Conservation (phyloP, 2,113 vertebrate genomes). For the Hippocampus abdominalis region DNA sequence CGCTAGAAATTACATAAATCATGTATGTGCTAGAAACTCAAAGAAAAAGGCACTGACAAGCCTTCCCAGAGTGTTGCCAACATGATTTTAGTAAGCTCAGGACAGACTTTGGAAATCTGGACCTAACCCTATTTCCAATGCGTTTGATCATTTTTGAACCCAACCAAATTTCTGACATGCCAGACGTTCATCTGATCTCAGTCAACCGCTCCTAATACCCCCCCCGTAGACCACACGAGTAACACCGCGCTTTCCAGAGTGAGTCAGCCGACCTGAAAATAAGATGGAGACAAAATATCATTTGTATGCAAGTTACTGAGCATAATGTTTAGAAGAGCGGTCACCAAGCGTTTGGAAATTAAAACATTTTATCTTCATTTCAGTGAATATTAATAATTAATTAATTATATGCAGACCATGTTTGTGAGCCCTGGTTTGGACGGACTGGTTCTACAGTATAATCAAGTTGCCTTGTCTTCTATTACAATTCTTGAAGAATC, state of each 20-base stretch:
- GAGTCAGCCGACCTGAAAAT: background rate
- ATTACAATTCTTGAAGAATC: conserved; percentile 13
- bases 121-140: background rate
- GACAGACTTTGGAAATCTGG: background rate
- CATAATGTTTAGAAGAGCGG: background rate
- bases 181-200: background rate
- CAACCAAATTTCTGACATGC: background rate
- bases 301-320: background rate
- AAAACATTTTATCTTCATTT: too few species aligned
- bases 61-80: background rate
- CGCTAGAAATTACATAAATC: too few species aligned
- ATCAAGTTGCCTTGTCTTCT: conserved; percentile 2
- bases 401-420: too few species aligned
- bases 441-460: background rate
- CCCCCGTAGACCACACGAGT: background rate
- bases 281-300: background rate
- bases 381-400: too few species aligned
- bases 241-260: background rate
- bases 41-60: background rate
- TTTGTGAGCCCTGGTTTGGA: too few species aligned
- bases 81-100: background rate
- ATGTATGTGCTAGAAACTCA: too few species aligned
- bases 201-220: background rate
- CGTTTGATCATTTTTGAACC: background rate
- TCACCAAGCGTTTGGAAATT: too few species aligned